These are phyloP conservation scores for Percopsis omiscomaycus DNA, from an alignment of 2,797 vertebrate genomes.

Conservation along the genomic window DNA sequence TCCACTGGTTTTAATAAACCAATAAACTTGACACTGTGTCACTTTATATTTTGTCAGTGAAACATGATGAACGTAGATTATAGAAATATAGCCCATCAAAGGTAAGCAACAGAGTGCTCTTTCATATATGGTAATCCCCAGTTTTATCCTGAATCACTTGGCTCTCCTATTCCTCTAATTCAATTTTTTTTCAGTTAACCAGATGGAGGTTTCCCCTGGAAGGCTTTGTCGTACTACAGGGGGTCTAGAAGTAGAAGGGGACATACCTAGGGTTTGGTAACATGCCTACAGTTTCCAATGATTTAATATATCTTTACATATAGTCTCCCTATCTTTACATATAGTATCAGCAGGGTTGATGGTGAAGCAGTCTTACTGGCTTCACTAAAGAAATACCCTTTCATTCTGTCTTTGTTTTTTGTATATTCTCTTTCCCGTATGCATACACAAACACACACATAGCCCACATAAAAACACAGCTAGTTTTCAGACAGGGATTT, in stretches of 20 bases:
- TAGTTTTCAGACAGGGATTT: slow-evolving; percentile 1
- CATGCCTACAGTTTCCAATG: slow-evolving; percentile 24
- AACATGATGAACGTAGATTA: neutral
- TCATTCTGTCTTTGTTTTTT: slow-evolving; percentile 15
- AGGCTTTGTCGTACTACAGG: slow-evolving; percentile 46
- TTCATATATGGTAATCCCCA: slow-evolving; percentile 13
- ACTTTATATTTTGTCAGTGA: neutral
- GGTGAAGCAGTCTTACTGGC: slow-evolving; percentile 56
- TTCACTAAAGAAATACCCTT: slow-evolving; percentile 48
- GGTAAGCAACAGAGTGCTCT: neutral
- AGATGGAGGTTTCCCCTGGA: slow-evolving; percentile 40
- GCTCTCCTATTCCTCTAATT: slow-evolving; percentile 21
- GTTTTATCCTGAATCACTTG: slow-evolving; percentile 16
- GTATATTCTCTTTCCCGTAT: neutral
- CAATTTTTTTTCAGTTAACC: slow-evolving; percentile 44
- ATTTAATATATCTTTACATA: slow-evolving; percentile 21
- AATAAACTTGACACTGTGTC: neutral
- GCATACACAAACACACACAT: slow-evolving; percentile 6
- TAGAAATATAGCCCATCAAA: too few species aligned
- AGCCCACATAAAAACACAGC: slow-evolving; percentile 1
- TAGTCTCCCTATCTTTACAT: slow-evolving; percentile 30
- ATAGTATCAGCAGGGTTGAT: slow-evolving; percentile 43
- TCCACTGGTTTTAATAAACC: slow-evolving; percentile 6
- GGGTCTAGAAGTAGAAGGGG: slow-evolving; percentile 39
- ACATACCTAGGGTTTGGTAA: slow-evolving; percentile 46